Evolutionary conservation across 2,113 vertebrate species (phyloP), one percentile per base, ranked within the genome.

Genomic region (Osmerus eperlanus): DNA sequence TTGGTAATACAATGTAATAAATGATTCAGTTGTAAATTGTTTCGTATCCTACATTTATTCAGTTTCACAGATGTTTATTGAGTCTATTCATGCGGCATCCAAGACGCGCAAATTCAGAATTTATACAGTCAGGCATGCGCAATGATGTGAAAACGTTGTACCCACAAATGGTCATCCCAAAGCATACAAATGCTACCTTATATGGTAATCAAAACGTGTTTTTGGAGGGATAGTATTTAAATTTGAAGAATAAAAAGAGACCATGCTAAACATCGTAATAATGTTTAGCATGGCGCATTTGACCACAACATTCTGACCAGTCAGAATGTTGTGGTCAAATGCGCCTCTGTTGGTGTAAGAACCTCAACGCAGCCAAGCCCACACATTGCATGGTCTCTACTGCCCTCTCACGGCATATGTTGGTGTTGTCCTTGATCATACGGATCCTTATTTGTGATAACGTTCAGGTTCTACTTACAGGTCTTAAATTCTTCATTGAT

Each of bases 341-440:
- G 11, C 64, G 64, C 41, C 64, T 11, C 11, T 51, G n/a, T n/a
- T 28, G 63, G 8, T n/a, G 36, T 65, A 5, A 74, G 14, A 61
- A 66, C 11, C 58, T 67, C 25, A 5, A 6, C 32, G 61, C 23
- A 28, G 12, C 18, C 4, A 9, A n/a, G 7, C n/a, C 36, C n/a
- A 51, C 21, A n/a, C 32, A 51, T 51, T n/a, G 9, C 21, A 12
- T 59, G 76, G 89, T 83, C 83, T 89, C 64, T 90, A 87, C 78
- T 85, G 81, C 88, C 87, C 82, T 61, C 85, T 2, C 25, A 19
- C 13, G 86, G 29, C 11, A 1, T 2, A 4, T 5, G 53, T 0
- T n/a, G 66, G 78, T 55, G 64, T 71, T 67, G 67, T 18, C 79
- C 80, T 9, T 53, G 12, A 62, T 8, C 21, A 61, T 36, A 16